Evolutionary conservation across 2,797 vertebrate genomes (phyloP), one percentile per base, ranked within the genome.

Genomic region (Molothrus aeneus): DNA sequence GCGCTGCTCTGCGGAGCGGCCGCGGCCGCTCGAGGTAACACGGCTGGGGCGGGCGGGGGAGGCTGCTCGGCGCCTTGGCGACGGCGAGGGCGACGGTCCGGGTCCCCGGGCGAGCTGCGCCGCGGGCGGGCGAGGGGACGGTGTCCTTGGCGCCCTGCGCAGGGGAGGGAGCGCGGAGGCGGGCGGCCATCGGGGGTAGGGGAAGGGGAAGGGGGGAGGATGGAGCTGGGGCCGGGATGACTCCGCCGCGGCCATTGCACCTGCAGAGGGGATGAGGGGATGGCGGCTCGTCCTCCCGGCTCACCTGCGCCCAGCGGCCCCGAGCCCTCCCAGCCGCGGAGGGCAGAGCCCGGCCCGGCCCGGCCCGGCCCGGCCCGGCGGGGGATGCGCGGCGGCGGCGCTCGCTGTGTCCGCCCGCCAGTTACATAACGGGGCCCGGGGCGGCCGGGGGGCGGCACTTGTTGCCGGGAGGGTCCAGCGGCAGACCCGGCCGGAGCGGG

Each of bases 1-100:
- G 95, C 80, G 82, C 86, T 97, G 64, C 86, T 97, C 88, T 95
- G 95, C 81, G 96, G 80, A 18, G 91, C 80, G 54, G 63, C 80
- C 29, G 93, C 32, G 61, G 95, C 96, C 34, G 93, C 96, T 43
- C 79, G 97, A 96, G 96, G 97, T 97, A 90, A 92, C 13, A 13
- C 36, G 15, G 24, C 32, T 11, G 70, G 43, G 53, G 68, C 10
- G 54, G 42, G 42, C 5, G 43, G 31, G 40, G 11, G 53, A 68
- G 65, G 63, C 60, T 81, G 50, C 32, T 11, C n/a, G 22, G 31
- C 32, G 5, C 22, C 10, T 43, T 9, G 57, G n/a, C 6, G 47
- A 19, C 15, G 56, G n/a, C 6, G 47, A 19, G 22, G 56, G n/a
- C 56, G n/a, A 8, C 29, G 6, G 48, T 54, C 5, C 31, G 19